Percentiles rank a stretch among this genome's conserved stretches.
Evolutionary conservation across 2,113 vertebrate genomes (phyloP).

Genomic region (Sakesphorus luctuosus): DNA sequence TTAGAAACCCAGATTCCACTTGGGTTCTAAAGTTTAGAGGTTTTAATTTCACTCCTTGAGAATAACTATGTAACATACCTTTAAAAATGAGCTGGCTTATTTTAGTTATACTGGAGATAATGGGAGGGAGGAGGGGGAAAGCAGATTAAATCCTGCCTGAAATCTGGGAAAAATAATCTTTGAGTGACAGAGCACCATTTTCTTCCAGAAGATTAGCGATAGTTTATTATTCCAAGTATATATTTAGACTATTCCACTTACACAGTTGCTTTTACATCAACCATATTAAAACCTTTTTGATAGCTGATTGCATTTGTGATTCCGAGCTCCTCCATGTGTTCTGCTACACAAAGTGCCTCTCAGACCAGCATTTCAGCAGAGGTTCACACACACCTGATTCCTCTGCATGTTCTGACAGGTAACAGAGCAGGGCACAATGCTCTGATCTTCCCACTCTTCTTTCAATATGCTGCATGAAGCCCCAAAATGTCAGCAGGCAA

Average conservation of each 20-base stretch:
- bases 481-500: neutral
- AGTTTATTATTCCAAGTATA: constrained; percentile 18
- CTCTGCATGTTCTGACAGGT: neutral
- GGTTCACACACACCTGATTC: neutral
- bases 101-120: neutral
- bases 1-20: neutral
- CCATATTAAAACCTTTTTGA: neutral
- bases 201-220: neutral
- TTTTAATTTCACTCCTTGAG: neutral
- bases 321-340: neutral
- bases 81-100: neutral
- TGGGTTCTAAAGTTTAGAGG: neutral
- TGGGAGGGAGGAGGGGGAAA: rapidly evolving
- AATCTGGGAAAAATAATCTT: neutral
- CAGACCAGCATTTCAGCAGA: neutral
- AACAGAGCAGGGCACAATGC: neutral
- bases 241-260: neutral
- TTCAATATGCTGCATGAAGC: neutral
- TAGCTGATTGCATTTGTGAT: neutral
- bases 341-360: neutral
- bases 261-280: neutral
- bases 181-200: neutral
- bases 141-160: neutral
- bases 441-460: neutral
- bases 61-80: neutral